Evolutionary conservation across 2,888 invertebrate genomes (phyloP), one percentile per base, ranked within the genome.

Genomic region (Gortyna flavago): DNA sequence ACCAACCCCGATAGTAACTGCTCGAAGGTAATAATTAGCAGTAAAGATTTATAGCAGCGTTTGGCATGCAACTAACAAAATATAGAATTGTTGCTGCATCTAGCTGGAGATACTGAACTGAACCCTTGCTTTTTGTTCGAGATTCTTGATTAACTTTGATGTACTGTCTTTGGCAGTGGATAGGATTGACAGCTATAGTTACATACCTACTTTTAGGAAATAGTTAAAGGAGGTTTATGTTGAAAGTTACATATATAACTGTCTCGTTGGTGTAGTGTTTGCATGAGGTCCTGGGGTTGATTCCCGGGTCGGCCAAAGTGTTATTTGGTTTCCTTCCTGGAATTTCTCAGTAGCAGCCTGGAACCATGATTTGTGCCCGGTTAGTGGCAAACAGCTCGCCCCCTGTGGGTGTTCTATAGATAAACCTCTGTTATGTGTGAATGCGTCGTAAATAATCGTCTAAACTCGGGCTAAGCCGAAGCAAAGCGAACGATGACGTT

Each of bases 1-100:
- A 89, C 86, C 25, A 51, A 72, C 41, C 16, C 57, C 86, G 85
- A 90, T 92, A 92, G 91, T 88, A 83, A 90, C 84, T 87, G 93
- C 93, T 89, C 82, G 84, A 85, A 89, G 95, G 91, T 86, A 93
- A 94, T 94, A 95, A 95, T 95, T 95, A 95, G 93, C 90, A 84
- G 87, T 88, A 91, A 90, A 91, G 94, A 95, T 95, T 95, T 95
- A 95, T 93, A 89, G 91, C 87, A 88, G 89, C 89, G 89, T 89
- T 88, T 83, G 87, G 85, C 88, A 89, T 89, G 90, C 89, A 90
- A 87, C 88, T 84, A 88, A 89, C 91, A 91, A 92, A 89, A 91
- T 92, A 90, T 91, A 91, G 90, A 86, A 89, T 84, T 85, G 88
- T 90, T 87, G 89, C 85, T 89, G 86, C 83, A 86, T 89, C 89